A percentile compares a stretch with the other conserved stretches of the same genome.
phyloP scores from a whole-genome alignment of 2,888 invertebrate species.

The Cataglyphis altisquamis region DNA sequence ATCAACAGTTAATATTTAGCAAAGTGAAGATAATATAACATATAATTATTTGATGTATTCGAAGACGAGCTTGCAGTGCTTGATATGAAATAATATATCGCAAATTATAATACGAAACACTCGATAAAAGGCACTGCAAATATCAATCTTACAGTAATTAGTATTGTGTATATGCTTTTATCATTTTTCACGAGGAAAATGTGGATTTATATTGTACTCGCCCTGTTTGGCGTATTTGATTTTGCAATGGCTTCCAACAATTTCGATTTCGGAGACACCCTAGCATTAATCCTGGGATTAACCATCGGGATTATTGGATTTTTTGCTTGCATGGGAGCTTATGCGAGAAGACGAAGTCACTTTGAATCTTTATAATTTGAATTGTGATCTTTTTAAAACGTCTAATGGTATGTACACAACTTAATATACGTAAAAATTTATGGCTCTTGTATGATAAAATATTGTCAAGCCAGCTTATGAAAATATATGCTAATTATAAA shows the following conservation, averaged over 20 bases:
- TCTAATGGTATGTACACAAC: slow-evolving; percentile 22
- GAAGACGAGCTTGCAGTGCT: neutral
- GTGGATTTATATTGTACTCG: slow-evolving; percentile 72
- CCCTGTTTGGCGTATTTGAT: slow-evolving; percentile 68
- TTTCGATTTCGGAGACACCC: slow-evolving; percentile 90
- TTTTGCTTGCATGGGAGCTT: slow-evolving; percentile 90
- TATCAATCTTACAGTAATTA: neutral
- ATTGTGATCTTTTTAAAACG: slow-evolving; percentile 18
- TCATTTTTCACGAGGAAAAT: slow-evolving; percentile 60
- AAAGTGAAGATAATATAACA: neutral
- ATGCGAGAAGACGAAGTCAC: slow-evolving; percentile 89
- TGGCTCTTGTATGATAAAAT: neutral
- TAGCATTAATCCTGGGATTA: slow-evolving; percentile 89
- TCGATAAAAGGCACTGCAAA: neutral
- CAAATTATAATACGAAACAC: neutral
- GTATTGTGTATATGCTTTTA: neutral
- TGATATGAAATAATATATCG: neutral
- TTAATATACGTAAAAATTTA: neutral
- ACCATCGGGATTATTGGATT: slow-evolving; percentile 89
- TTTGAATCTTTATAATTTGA: slow-evolving; percentile 80
- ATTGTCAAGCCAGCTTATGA: neutral
- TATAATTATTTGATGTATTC: neutral
- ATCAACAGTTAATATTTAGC: neutral
- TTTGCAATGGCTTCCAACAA: slow-evolving; percentile 86
- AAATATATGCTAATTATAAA: neutral